Evolutionary conservation across 2,888 invertebrate species (phyloP).

Genomic region (Saturnia japonica): DNA sequence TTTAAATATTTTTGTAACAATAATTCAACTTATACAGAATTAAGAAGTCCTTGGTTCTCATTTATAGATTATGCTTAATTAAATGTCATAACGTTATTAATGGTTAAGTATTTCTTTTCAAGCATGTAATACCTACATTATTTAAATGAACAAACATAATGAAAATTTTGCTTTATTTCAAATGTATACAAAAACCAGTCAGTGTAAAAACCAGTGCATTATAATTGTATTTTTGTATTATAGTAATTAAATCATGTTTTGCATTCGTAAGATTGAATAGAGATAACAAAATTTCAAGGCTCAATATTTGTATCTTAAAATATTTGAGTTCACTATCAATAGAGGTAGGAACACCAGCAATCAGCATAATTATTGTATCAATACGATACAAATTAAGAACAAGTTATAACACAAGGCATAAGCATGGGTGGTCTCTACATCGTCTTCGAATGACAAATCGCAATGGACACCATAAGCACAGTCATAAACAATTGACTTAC

Average conservation of each 20-base stretch:
- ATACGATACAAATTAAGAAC: too few species aligned
- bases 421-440: not conserved
- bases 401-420: not conserved
- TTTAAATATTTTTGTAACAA: too few species aligned
- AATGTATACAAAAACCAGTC: not conserved
- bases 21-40: too few species aligned
- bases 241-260: not conserved
- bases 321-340: not conserved
- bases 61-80: not conserved
- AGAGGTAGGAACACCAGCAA: not conserved
- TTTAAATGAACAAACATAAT: not conserved
- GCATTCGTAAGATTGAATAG: not conserved
- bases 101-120: not conserved
- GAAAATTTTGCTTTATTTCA: not conserved
- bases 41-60: too few species aligned
- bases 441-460: not conserved
- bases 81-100: too few species aligned
- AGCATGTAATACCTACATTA: not conserved
- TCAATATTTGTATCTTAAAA: not conserved
- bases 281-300: constrained; percentile 1
- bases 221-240: not conserved
- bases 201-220: not conserved
- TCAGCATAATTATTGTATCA: not conserved
- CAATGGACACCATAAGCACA: not conserved
- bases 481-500: too few species aligned